Evolutionary conservation across 2,113 vertebrate genomes (phyloP), one percentile per base, ranked within the genome.

Genomic region (Gavia stellata): DNA sequence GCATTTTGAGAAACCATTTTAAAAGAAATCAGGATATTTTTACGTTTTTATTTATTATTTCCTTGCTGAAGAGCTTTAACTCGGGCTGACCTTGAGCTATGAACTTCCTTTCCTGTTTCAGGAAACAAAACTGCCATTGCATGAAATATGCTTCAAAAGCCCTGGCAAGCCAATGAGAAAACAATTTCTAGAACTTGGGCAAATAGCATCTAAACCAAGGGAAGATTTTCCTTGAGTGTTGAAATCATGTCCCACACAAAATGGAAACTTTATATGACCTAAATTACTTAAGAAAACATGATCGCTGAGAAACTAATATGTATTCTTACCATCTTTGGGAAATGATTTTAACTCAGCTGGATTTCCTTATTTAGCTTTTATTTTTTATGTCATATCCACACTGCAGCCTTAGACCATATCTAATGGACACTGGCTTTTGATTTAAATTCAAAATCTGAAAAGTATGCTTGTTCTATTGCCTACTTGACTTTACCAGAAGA

Each of bases 331-430:
- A 9, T 66, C 79, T 81, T 92, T 86, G 94, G 95, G 95, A 95
- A 95, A 96, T 95, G 91, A 94, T 96, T 97, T 97, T 97, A 94
- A 92, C 93, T 91, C 80, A 85, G 71, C 78, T 95, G 62, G 17
- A 93, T 90, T 95, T 95, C 55, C 74, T 91, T 90, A 50, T 88
- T 94, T 70, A 95, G 84, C 91, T 95, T 96, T 94, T 73, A 2
- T 79, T 95, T 97, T 92, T 85, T 0, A 55, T 91, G 45, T n/a
- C 78, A 94, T 95, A 89, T 91, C 67, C 79, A 88, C 89, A 90
- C 50, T 93, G 71, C 67, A 90, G 85, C 68, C 78, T 87, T 80
- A 70, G 81, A 80, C 63, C 58, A 29, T 87, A 82, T 29, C 59
- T 89, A 88, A 36, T 40, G 50, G 78, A 81, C 52, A 58, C 31